Evolutionary conservation across 2,888 invertebrate species (phyloP).

Genomic region (Chromoteleia sp.): DNA sequence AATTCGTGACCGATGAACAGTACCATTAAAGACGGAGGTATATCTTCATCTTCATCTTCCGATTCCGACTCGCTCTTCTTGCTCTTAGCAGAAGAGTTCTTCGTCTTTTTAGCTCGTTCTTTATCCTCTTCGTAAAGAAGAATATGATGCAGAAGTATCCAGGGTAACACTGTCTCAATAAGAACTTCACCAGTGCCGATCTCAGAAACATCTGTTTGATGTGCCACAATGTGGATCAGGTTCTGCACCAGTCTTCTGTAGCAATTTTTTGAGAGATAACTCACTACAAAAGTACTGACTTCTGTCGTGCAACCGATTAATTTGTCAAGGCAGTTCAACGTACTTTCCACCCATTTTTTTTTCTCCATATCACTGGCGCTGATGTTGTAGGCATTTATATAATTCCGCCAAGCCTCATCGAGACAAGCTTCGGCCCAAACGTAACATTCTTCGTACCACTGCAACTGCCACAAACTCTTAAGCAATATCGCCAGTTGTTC

Average conservation of each 20-base stretch:
- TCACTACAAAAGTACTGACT: constrained; percentile 85
- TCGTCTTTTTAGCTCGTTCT: constrained; percentile 85
- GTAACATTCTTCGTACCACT: constrained; percentile 88
- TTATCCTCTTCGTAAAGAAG: constrained; percentile 90
- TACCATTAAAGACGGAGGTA: constrained; percentile 91
- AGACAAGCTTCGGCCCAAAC: constrained; percentile 92
- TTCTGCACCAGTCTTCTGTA: constrained; percentile 90
- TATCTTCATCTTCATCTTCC: constrained; percentile 86
- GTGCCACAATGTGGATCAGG: constrained; percentile 90
- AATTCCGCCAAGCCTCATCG: constrained; percentile 90
- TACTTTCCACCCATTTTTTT: constrained; percentile 85
- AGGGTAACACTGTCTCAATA: constrained; percentile 90
- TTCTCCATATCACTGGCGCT: constrained; percentile 49
- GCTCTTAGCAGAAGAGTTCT: constrained; percentile 73
- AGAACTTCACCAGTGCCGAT: constrained; percentile 87
- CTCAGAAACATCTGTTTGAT: constrained; percentile 90
- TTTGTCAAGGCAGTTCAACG: constrained; percentile 85
- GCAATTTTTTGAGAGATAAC: constrained; percentile 86
- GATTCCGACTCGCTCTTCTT: constrained; percentile 81
- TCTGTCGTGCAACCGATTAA: constrained; percentile 86
- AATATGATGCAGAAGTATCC: constrained; percentile 93
- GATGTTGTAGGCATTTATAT: constrained; percentile 82
- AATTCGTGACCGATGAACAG: constrained; percentile 94
- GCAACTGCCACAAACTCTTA: constrained; percentile 88
- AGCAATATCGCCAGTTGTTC: constrained; percentile 87